Base-by-base conservation (phyloP, 1,140 invertebrate genomes). In the Dendroctonus ponderosae region DNA sequence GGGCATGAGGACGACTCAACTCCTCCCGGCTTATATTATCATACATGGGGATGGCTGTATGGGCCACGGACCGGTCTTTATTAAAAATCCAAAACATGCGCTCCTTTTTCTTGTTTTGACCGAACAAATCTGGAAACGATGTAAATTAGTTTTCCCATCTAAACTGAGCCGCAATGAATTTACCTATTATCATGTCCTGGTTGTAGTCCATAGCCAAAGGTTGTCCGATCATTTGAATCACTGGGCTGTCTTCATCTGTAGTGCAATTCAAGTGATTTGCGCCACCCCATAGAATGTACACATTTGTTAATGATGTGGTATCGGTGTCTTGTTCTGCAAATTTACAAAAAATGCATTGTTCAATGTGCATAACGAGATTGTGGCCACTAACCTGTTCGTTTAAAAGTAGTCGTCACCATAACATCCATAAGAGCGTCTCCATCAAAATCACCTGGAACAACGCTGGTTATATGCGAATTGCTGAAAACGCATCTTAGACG, bases 401-500 rank as follows among this genome's bases (percentile, higher is more conserved):
- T 68, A 11, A 76, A 62, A 3, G 77, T 67, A 5, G 87, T 85
- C 0, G 90, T 89, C 0, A 97, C 83, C 52, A 97, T 74, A 9
- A 97, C 82, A 80, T 98, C 96, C 92, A 98, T 94, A 46, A 92
- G 86, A 5, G 92, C 91, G 82, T 98, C 94, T 0, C 95, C 95
- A 82, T 96, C 91, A 79, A 93, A 98, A 78, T 98, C 95, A 0
- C 92, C 94, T 26, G 95, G 94, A 2, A 96, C 89, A 6, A 97
- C 85, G 76, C 89, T 90, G 0, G 86, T 88, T 26, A 93, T 81
- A 46, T 79, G 70, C 40, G 77, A 73, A 52, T 83, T 77, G 0
- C 78, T 75, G 73, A 89, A 92, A 7, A 75, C 76, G 74, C 91
- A 93, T 63, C 75, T 81, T 12, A 86, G 79, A 38, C 63, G 62